Evolutionary conservation across 2,113 vertebrate genomes (phyloP).

Genomic region (Lophius piscatorius): DNA sequence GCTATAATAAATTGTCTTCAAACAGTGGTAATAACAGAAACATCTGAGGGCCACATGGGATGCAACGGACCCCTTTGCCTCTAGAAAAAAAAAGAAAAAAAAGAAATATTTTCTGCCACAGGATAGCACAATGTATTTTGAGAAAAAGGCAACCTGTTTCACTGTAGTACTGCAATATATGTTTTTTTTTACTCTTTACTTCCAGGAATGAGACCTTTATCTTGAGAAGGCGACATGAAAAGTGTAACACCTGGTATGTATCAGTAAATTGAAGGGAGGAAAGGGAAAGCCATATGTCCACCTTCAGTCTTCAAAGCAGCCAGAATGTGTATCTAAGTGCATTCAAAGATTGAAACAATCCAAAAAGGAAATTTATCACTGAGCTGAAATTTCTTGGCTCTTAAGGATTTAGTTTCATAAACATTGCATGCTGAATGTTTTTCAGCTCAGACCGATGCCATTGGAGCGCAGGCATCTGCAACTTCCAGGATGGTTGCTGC

Average conservation of each 20-base stretch:
- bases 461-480: conserved; percentile 63
- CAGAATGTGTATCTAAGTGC: conserved; percentile 65
- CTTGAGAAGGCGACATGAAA: conserved; percentile 55
- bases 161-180: conserved; percentile 7
- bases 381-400: conserved; percentile 62
- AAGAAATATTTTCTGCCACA: conserved; percentile 37
- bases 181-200: conserved; percentile 10
- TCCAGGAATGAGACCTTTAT: conserved; percentile 49
- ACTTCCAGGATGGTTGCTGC: conserved; percentile 50
- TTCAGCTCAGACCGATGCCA: conserved; percentile 57
- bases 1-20: conserved; percentile 54
- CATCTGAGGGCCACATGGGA: conserved; percentile 69
- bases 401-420: conserved; percentile 72
- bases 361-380: conserved; percentile 73
- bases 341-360: conserved; percentile 68
- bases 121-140: conserved; percentile 33
- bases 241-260: conserved; percentile 75
- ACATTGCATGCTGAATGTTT: conserved; percentile 67
- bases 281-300: conserved; percentile 72
- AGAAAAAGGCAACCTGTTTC: conserved; percentile 14
- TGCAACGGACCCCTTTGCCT: conserved; percentile 32
- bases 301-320: conserved; percentile 69
- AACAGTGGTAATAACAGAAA: conserved; percentile 56
- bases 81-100: conserved; percentile 38
- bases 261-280: conserved; percentile 71